Evolutionary conservation across 2,113 vertebrate genomes (phyloP), one percentile per base, ranked within the genome.

Genomic region (Trichomycterus rosablanca): DNA sequence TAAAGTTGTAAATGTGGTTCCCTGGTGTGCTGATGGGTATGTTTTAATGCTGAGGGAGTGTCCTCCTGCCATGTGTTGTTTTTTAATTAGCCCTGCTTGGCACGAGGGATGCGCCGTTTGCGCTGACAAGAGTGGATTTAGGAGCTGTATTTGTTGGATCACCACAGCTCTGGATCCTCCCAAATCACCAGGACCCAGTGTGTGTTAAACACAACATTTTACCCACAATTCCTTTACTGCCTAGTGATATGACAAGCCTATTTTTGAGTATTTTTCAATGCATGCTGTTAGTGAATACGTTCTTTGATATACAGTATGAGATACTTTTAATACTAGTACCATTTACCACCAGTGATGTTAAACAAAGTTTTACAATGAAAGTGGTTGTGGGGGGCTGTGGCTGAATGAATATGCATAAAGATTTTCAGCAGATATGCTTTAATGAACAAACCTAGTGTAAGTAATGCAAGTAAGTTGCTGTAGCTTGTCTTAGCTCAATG

Each of bases 41-140:
- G 76, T 83, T 87, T 76, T 76, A 70, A 79, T 75, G 59, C 69
- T 67, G 82, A 84, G 80, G 79, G n/a, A 81, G 77, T 77, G 75
- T 78, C 83, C 84, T 84, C 80, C 77, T 82, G 78, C 82, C 80
- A 84, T 84, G 79, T 87, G 81, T 87, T 88, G 83, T 87, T 88
- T 88, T 87, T 89, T 89, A 89, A 89, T 89, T 89, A 88, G 81
- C 78, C 60, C 66, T 78, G 77, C 77, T 84, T 54, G 71, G 80
- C 75, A 79, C 78, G 68, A 66, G 56, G 76, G 77, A 74, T 59
- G 66, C 49, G 18, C 66, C 59, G 72, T 76, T 81, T 76, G 83
- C 81, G 84, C 86, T 88, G 86, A 88, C 81, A 70, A 78, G 78
- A 77, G 63, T 72, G 50, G 76, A 85, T 74, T 84, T 76, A 78